Conservation (phyloP, 2,797 vertebrate species). For the Sebastes hubbsi region DNA sequence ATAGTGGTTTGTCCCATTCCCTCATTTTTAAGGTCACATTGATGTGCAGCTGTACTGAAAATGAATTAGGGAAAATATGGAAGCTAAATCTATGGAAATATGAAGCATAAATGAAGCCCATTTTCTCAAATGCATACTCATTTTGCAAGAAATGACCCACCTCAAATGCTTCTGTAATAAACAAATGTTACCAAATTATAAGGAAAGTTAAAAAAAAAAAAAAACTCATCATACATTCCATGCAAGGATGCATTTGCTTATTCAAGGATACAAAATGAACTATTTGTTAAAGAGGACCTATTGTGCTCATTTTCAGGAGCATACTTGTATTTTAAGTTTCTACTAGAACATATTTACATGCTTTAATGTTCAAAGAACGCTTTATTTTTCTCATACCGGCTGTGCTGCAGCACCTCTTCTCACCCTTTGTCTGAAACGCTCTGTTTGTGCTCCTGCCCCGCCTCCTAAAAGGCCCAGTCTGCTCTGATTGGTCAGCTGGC, state of each 20-base stretch:
- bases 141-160: not conserved
- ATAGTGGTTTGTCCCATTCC: slow-evolving; percentile 37
- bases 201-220: not conserved
- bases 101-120: not conserved
- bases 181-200: not conserved
- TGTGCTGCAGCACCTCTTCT: too few species aligned
- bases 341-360: too few species aligned
- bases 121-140: not conserved
- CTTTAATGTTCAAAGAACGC: too few species aligned
- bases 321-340: too few species aligned
- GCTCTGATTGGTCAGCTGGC: too few species aligned
- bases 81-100: not conserved
- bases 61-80: slow-evolving; percentile 11
- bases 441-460: too few species aligned
- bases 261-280: not conserved
- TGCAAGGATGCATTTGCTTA: not conserved
- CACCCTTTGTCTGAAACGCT: too few species aligned
- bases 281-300: too few species aligned
- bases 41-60: slow-evolving; percentile 16
- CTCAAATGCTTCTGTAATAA: not conserved
- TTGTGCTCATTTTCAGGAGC: too few species aligned
- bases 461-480: too few species aligned
- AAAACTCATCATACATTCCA: not conserved
- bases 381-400: too few species aligned
- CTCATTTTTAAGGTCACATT: slow-evolving; percentile 57